phyloP scores from a whole-genome alignment of 2,113 vertebrate species.

The Oryzias melastigma region DNA sequence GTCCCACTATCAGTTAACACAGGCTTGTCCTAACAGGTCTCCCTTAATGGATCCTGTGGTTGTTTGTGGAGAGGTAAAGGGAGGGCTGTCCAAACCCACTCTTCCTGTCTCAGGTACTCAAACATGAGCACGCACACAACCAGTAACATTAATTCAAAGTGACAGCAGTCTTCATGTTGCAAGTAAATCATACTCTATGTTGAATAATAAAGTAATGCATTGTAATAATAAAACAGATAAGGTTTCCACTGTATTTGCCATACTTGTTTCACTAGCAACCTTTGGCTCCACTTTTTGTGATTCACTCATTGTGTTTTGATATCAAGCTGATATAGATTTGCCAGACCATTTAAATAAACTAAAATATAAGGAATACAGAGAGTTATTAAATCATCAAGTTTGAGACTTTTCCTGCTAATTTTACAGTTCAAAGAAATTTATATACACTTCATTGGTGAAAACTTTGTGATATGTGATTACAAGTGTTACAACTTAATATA shows the following conservation, averaged over 20 bases:
- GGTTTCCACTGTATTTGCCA: not conserved
- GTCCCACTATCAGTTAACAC: slow-evolving; percentile 65
- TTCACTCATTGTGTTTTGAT: no score
- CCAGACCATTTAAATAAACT: no score
- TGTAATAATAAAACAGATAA: not conserved
- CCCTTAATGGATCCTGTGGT: slow-evolving; percentile 78
- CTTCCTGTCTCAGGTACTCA: slow-evolving; percentile 47
- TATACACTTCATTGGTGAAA: no score
- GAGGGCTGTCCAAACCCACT: slow-evolving; percentile 45
- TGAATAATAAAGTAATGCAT: not conserved
- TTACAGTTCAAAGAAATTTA: no score
- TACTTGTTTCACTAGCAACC: no score
- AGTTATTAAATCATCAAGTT: no score
- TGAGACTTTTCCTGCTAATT: no score
- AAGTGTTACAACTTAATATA: no score
- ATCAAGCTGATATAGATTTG: no score
- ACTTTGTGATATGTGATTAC: no score
- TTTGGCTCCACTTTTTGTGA: no score
- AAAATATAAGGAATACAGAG: no score
- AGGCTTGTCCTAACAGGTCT: slow-evolving; percentile 57
- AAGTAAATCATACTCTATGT: not conserved
- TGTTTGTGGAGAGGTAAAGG: slow-evolving; percentile 52
- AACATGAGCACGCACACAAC: slow-evolving; percentile 6
- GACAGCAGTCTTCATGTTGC: slow-evolving; percentile 30
- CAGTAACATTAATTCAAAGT: slow-evolving; percentile 13